These are phyloP conservation scores for Heliconius charithonia DNA, from an alignment of 2,888 invertebrate species.

Conservation along the genomic window DNA sequence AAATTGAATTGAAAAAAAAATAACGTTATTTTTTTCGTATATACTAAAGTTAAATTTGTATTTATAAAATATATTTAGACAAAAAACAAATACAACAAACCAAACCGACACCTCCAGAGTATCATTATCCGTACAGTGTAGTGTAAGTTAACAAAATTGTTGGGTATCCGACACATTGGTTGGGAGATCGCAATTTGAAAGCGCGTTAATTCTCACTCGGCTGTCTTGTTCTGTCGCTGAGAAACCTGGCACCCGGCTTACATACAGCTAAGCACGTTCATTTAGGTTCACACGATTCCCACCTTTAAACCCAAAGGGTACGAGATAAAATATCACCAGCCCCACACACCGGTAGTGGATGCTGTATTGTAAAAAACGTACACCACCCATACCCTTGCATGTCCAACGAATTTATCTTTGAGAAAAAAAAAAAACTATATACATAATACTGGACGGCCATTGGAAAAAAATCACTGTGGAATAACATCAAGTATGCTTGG, in stretches of 20 bases:
- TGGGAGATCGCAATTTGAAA: conserved; percentile 49
- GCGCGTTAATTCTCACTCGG: conserved; percentile 64
- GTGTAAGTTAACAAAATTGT: conserved; percentile 47
- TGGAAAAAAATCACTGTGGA: conserved; percentile 58
- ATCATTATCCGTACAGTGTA: conserved; percentile 38
- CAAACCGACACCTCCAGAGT: conserved; percentile 32
- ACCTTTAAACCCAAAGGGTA: conserved; percentile 24
- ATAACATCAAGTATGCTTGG: conserved; percentile 81
- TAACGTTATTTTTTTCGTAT: background rate
- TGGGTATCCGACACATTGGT: conserved; percentile 48
- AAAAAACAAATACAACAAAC: background rate
- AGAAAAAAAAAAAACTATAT: conserved; percentile 57
- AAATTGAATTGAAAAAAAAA: too few relatives aligned
- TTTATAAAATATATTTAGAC: background rate
- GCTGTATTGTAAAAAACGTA: conserved; percentile 42
- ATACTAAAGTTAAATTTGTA: background rate
- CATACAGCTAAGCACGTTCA: conserved; percentile 35
- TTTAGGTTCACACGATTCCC: conserved; percentile 14
- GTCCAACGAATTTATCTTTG: conserved; percentile 70
- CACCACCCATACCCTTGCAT: conserved; percentile 48
- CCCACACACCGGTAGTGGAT: conserved; percentile 24
- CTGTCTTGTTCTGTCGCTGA: conserved; percentile 54
- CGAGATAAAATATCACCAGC: conserved; percentile 23
- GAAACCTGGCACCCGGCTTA: conserved; percentile 45
- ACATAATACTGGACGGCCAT: conserved; percentile 50